Base-by-base conservation (phyloP, 2,888 invertebrate species). In the Saturnia pavonia region DNA sequence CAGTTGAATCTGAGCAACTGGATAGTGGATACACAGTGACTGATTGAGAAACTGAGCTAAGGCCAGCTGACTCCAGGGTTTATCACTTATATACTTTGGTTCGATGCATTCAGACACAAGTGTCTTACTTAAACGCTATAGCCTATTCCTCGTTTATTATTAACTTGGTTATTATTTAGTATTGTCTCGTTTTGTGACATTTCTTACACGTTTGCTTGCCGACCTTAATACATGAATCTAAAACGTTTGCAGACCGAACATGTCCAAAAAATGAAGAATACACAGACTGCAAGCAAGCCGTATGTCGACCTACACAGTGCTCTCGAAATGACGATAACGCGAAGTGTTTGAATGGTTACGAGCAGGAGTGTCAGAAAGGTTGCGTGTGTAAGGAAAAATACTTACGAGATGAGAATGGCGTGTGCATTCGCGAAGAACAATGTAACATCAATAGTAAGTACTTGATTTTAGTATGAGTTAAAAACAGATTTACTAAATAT, bases 221-320 rank as follows among this genome's bases (percentile, higher is more conserved):
- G 12, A 45, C 45, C 0, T 45, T 45, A 45, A 45, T 14, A n/a
- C n/a, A n/a, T n/a, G n/a, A n/a, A n/a, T n/a, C n/a, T n/a, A n/a
- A n/a, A n/a, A n/a, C n/a, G n/a, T 19, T 75, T 75, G 0, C 69
- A 83, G 83, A 79, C 43, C 43, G 54, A 2, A 71, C 19, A 22
- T 54, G 83, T 27, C 75, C 76, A 6, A n/a, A 8, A 0, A 75
- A 83, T 14, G 82, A 83, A 74, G 73, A 70, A 34, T 80, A 75
- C 70, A 78, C 78, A 0, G 42, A 12, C 54, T 84, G 84, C 69
- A 73, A 71, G 27, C 75, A 80, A 74, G 75, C 68, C 7, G 70
- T 75, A 68, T 83, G 83, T 54, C 72, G 77, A 72, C 73, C 78
- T 34, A 71, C 76, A n/a, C 73, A 76, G 48, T 82, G 83, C 63